Evolutionary conservation across 2,113 vertebrate species (phyloP), one percentile per base, ranked within the genome.

Genomic region (Lophotis ruficrista): DNA sequence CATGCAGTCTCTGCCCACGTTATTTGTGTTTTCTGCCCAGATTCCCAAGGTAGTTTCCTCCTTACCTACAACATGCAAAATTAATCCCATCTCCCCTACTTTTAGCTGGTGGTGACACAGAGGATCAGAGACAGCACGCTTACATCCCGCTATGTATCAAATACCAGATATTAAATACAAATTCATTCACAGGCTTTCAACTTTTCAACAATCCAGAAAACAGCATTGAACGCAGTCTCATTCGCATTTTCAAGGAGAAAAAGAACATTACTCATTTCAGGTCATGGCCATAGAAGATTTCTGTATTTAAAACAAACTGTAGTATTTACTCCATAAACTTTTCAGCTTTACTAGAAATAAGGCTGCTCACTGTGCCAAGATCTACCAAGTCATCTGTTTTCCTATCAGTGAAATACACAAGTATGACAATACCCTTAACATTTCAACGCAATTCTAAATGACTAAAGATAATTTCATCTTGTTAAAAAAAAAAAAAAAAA

Each of bases 321-420:
- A 53, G 8, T 85, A 22, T 82, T 96, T 93, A 71, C 28, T 43
- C 84, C 68, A 71, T 33, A 69, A 92, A 82, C 70, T 71, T 54
- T 21, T 58, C 35, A 68, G 89, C 54, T 96, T 92, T 73, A 41
- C 75, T 58, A 33, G 53, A 87, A 94, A 88, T 85, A 94, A 80
- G 90, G 58, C 66, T 75, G 47, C 69, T 87, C 31, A 2, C 10
- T 31, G 48, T 47, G 47, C 61, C 23, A 33, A 72, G 30, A 38
- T 23, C n/a, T 10, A 65, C 60, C n/a, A 60, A 43, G 24, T 41
- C 68, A 73, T 61, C 77, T 62, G 31, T 28, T 51, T 78, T 13
- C 54, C 27, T 30, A 20, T 4, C n/a, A 83, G 37, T 3, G 53
- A 79, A 69, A 83, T 3, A 11, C 73, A 76, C 53, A 21, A 53